phyloP scores from a whole-genome alignment of 2,797 vertebrate species.

The Phaenicophaeus curvirostris region DNA sequence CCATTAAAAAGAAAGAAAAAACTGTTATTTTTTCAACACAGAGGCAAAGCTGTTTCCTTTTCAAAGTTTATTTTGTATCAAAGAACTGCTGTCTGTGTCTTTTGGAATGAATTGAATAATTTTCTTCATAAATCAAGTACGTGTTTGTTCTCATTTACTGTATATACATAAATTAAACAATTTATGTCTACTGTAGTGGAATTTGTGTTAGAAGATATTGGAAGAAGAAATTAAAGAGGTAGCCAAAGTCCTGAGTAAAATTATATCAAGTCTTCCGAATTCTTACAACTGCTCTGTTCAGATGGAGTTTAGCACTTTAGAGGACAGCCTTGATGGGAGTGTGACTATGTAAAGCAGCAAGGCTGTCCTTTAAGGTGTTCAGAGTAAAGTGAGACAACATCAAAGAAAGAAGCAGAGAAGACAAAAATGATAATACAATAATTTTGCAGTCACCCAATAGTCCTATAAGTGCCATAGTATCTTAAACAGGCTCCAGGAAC shows the following conservation, averaged over 20 bases:
- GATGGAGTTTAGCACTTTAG: background rate
- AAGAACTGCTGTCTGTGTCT: background rate
- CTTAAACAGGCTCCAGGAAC: background rate
- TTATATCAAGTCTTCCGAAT: background rate
- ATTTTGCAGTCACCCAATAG: background rate
- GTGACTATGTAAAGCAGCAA: background rate
- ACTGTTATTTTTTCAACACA: background rate
- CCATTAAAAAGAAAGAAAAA: slow-evolving; percentile 5
- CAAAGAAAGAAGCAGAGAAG: background rate
- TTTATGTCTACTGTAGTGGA: background rate
- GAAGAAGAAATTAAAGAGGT: background rate
- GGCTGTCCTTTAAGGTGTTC: background rate
- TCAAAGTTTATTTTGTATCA: background rate
- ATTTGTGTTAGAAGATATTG: background rate
- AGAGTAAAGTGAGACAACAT: background rate
- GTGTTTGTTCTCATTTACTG: background rate
- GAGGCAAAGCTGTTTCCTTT: background rate
- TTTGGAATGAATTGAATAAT: background rate
- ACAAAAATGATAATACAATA: background rate
- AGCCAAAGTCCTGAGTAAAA: background rate
- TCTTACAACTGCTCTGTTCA: background rate
- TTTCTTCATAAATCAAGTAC: background rate
- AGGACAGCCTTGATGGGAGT: background rate
- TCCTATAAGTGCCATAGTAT: background rate
- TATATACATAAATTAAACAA: background rate